Evolutionary conservation across 1,140 invertebrate genomes (phyloP).

Genomic region (Steinernema khuongi): DNA sequence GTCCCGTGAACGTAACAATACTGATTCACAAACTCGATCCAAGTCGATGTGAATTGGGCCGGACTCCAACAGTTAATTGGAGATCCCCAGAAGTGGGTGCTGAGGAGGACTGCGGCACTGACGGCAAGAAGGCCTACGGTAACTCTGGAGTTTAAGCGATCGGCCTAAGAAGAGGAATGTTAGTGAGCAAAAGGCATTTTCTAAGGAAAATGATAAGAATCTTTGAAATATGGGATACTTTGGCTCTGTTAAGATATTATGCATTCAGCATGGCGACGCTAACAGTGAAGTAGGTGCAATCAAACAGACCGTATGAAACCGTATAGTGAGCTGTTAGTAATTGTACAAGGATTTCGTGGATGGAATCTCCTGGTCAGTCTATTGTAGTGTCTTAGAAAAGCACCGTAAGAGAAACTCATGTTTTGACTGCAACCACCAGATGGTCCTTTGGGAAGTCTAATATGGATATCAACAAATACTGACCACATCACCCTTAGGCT

Average conservation of each 20-base stretch:
- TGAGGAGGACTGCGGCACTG: slow-evolving; percentile 46
- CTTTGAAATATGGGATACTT: neutral
- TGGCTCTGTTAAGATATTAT: neutral
- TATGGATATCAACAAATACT: slow-evolving; percentile 39
- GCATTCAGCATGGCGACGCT: neutral
- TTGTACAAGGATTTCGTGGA: neutral
- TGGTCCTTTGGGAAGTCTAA: neutral
- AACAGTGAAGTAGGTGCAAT: neutral
- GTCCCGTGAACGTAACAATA: slow-evolving; percentile 58
- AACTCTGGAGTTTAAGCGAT: slow-evolving; percentile 52
- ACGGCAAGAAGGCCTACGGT: slow-evolving; percentile 52
- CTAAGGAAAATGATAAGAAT: too few relatives aligned
- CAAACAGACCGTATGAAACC: neutral
- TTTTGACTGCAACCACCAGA: too few relatives aligned
- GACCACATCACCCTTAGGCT: slow-evolving; percentile 58
- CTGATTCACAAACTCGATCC: slow-evolving; percentile 57
- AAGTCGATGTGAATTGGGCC: slow-evolving; percentile 52
- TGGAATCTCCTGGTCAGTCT: neutral
- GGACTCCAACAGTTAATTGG: slow-evolving; percentile 59
- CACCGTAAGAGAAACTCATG: too few relatives aligned
- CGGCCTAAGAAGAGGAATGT: slow-evolving; percentile 43
- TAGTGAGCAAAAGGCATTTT: slow-evolving; percentile 11
- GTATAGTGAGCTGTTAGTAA: neutral
- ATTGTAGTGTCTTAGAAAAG: too few relatives aligned
- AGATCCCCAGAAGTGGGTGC: slow-evolving; percentile 58